A percentile compares a stretch with the other conserved stretches of the same genome.
Evolutionary conservation across 2,797 vertebrate genomes (phyloP).

Genomic region (Thamnophis elegans): DNA sequence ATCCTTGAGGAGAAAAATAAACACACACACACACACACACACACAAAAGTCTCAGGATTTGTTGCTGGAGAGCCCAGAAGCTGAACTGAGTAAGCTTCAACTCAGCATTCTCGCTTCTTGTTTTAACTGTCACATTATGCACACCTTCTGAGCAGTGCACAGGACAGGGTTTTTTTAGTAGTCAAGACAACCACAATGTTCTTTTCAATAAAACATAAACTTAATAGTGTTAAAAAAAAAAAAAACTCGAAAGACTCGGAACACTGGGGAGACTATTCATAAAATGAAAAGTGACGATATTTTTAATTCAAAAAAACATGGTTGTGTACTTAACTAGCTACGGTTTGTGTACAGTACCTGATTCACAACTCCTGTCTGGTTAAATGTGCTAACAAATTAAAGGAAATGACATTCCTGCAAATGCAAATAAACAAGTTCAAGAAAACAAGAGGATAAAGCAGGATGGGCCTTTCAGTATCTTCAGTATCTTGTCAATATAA

Average conservation of each 20-base stretch:
- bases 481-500: neutral
- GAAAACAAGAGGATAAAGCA: slow-evolving; percentile 11
- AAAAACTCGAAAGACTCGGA: slow-evolving; percentile 46
- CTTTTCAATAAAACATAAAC: slow-evolving; percentile 73
- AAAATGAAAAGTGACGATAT: slow-evolving; percentile 52
- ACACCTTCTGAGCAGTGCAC: slow-evolving; percentile 54
- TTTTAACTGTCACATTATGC: slow-evolving; percentile 33
- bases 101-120: slow-evolving; percentile 27
- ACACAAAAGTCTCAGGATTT: slow-evolving; percentile 33
- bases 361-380: slow-evolving; percentile 48
- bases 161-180: slow-evolving; percentile 66
- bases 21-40: neutral
- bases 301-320: slow-evolving; percentile 65
- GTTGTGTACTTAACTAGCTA: slow-evolving; percentile 50
- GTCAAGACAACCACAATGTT: slow-evolving; percentile 74
- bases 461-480: neutral
- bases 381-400: neutral
- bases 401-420: slow-evolving; percentile 13
- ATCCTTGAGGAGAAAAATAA: neutral
- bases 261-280: slow-evolving; percentile 56
- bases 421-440: slow-evolving; percentile 14
- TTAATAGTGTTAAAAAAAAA: slow-evolving; percentile 58
- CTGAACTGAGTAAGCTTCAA: slow-evolving; percentile 36
- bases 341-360: slow-evolving; percentile 29
- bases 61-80: slow-evolving; percentile 47